These are phyloP conservation scores for Caenorhabditis sp. DNA, from an alignment of 2,888 invertebrate genomes.

Conservation along the genomic window DNA sequence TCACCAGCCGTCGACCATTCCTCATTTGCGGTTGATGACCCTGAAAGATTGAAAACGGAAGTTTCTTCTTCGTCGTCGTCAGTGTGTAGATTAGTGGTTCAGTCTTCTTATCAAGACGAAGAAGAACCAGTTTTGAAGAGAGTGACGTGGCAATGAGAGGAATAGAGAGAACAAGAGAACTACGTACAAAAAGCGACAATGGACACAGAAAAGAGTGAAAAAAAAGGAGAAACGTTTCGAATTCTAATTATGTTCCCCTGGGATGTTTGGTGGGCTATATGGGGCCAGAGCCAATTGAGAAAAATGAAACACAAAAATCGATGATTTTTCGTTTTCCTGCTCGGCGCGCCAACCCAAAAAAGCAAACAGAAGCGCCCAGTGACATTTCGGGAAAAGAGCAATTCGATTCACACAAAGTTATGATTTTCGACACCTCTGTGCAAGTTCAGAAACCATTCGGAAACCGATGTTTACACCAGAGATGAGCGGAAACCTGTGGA, in stretches of 20 bases:
- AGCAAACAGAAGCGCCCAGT: conserved; percentile 42
- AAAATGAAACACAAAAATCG: conserved; percentile 46
- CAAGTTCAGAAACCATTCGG: neutral
- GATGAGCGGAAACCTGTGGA: no score
- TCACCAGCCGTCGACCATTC: conserved; percentile 56
- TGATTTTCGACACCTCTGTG: conserved; percentile 20
- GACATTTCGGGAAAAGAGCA: conserved; percentile 12
- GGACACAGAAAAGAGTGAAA: neutral
- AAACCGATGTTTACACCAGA: neutral
- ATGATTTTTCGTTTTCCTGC: conserved; percentile 30
- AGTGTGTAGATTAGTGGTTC: conserved; percentile 29
- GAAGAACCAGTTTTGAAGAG: conserved; percentile 38
- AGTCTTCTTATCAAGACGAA: conserved; percentile 42
- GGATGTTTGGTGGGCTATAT: conserved; percentile 2
- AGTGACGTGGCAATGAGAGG: conserved; percentile 30
- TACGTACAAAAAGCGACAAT: conserved; percentile 29
- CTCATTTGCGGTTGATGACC: conserved; percentile 52
- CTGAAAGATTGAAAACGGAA: conserved; percentile 39
- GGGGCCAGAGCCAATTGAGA: conserved; percentile 12
- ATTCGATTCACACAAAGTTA: neutral
- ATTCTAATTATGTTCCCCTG: conserved; percentile 47
- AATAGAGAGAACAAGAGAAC: conserved; percentile 21
- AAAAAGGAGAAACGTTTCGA: conserved; percentile 37
- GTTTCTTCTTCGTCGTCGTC: conserved; percentile 1
- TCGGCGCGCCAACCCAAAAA: conserved; percentile 36